Conservation (phyloP, 1,140 invertebrate genomes). For the Heliothis subflexa region DNA sequence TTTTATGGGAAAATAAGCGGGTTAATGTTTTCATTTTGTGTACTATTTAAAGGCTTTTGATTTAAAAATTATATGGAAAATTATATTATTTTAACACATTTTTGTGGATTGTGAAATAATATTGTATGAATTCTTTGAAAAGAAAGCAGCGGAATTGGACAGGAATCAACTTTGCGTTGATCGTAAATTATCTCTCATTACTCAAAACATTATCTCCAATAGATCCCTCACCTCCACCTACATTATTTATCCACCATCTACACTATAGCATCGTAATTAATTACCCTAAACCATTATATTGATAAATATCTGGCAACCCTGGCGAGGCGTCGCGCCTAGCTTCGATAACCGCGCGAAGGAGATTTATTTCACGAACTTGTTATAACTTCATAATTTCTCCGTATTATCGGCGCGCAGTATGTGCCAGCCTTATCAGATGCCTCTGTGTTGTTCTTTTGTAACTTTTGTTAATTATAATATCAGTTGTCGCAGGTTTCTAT, state of each 20-base stretch:
- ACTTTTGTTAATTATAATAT: slow-evolving; percentile 39
- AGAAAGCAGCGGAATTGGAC: too few species aligned
- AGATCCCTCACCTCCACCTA: not conserved
- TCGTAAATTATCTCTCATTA: too few species aligned
- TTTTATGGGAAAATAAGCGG: slow-evolving; percentile 6
- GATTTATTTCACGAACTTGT: slow-evolving; percentile 81
- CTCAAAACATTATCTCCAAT: not conserved
- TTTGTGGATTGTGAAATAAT: too few species aligned
- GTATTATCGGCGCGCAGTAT: slow-evolving; percentile 73
- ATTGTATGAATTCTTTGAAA: not conserved
- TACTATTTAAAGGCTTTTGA: not conserved
- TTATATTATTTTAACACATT: not conserved
- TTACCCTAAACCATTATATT: slow-evolving; percentile 41
- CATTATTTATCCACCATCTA: slow-evolving; percentile 14
- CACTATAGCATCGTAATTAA: slow-evolving; percentile 36
- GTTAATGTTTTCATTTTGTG: slow-evolving; percentile 13
- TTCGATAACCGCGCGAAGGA: slow-evolving; percentile 72
- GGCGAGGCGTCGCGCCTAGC: slow-evolving; percentile 58
- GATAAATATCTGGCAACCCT: slow-evolving; percentile 57
- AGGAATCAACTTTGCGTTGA: too few species aligned
- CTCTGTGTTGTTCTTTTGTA: slow-evolving; percentile 47
- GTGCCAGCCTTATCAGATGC: slow-evolving; percentile 55
- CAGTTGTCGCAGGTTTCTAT: not conserved
- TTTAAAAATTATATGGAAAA: not conserved
- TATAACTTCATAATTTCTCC: slow-evolving; percentile 80